These are phyloP conservation scores for Paradisaea rubra DNA, from an alignment of 2,113 vertebrate genomes.

Conservation along the genomic window DNA sequence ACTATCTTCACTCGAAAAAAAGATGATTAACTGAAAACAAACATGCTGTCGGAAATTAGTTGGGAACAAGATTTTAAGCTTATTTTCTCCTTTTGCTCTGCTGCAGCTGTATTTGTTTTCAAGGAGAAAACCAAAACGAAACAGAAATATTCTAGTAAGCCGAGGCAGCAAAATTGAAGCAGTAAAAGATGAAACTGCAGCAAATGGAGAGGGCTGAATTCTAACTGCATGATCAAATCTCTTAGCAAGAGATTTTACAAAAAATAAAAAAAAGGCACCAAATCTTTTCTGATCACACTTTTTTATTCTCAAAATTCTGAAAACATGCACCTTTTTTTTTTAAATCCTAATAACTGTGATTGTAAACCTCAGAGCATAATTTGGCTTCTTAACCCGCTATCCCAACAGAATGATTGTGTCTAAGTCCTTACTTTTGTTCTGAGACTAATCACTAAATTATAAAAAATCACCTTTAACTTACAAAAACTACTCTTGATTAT, in stretches of 20 bases:
- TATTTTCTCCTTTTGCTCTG: not conserved
- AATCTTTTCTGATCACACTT: not conserved
- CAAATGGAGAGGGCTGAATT: not conserved
- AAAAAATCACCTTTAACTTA: slow-evolving; percentile 81
- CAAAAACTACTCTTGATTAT: slow-evolving; percentile 84
- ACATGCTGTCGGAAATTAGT: not conserved
- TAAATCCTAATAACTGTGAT: not conserved
- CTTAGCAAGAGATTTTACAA: not conserved
- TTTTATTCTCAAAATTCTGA: not conserved
- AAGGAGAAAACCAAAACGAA: not conserved
- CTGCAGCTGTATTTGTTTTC: not conserved
- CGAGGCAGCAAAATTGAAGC: not conserved
- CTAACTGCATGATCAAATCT: not conserved
- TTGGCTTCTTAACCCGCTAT: slow-evolving; percentile 59
- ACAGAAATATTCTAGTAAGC: not conserved
- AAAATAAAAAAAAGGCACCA: not conserved
- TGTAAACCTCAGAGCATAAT: slow-evolving; percentile 56
- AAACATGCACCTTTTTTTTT: not conserved
- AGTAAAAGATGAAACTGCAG: not conserved
- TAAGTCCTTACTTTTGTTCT: slow-evolving; percentile 74
- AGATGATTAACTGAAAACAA: slow-evolving; percentile 13
- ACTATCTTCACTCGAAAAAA: not conserved
- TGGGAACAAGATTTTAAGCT: not conserved
- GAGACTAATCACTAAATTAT: slow-evolving; percentile 75
- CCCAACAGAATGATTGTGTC: slow-evolving; percentile 57